A percentile compares a stretch with the other conserved stretches of the same genome.
Evolutionary conservation across 1,140 invertebrate species (phyloP).

Genomic region (Halotydeus destructor): DNA sequence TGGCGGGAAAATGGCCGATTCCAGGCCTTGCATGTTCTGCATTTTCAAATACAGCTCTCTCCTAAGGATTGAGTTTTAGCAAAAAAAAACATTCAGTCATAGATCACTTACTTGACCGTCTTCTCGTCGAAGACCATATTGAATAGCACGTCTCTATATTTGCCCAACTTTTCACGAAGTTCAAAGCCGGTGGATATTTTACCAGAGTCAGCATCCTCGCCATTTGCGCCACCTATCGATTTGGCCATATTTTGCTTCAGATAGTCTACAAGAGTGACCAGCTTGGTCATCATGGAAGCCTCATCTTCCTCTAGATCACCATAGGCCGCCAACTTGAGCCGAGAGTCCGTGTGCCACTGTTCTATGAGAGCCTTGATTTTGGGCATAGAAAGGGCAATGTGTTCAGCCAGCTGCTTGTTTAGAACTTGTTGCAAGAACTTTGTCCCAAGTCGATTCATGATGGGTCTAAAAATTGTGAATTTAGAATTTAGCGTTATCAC

Average conservation of each 20-base stretch:
- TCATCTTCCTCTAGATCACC: neutral
- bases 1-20: constrained; percentile 82
- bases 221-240: too few relatives aligned
- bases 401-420: constrained; percentile 31
- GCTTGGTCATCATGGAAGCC: neutral
- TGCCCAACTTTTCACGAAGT: neutral
- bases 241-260: neutral
- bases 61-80: too few relatives aligned
- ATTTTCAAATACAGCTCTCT: constrained; percentile 32
- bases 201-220: neutral
- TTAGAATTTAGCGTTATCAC: too few relatives aligned
- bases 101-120: too few relatives aligned
- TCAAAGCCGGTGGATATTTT: neutral
- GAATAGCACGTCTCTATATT: constrained; percentile 32
- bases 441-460: constrained; percentile 89
- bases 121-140: too few relatives aligned
- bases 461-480: constrained; percentile 32
- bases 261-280: neutral
- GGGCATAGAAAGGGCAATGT: constrained; percentile 11
- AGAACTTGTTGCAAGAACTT: constrained; percentile 87
- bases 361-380: neutral
- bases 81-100: too few relatives aligned
- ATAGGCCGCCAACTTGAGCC: neutral
- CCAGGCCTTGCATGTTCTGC: constrained; percentile 33
- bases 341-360: neutral